Evolutionary conservation across 2,113 vertebrate species (phyloP), one percentile per base, ranked within the genome.

Genomic region (Rhinichthys klamathensis): DNA sequence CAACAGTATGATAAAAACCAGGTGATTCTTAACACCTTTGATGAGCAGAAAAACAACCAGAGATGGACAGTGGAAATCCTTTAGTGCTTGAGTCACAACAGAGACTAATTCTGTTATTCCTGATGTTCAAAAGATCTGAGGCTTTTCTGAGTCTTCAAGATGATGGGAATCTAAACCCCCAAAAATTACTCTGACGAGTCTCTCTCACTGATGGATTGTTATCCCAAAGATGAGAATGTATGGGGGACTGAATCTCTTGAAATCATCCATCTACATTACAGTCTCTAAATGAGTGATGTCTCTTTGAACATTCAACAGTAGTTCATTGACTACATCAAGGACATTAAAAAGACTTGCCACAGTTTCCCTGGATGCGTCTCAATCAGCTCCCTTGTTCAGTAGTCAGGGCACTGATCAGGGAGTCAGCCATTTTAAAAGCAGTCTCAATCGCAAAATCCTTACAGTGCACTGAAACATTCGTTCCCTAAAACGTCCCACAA

Each of bases 1-100:
- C 78, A 93, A 3, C 97, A 97, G 27, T 99, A 97, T 6, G 97
- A 99, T 86, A 95, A 94, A 1, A 95, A 96, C 87, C 97, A 97
- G 56, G 93, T 99, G 5, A 94, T 99, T 82, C 95, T 99, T 83
- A 98, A 96, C 91, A 92, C 93, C 0, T 92, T 94, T 69, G 94
- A 89, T 0, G 93, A 96, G 78, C 95, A 89, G 1, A 97, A 95
- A 90, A 6, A 89, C 65, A 95, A 88, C 0, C 98, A 99, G 88
- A 93, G 92, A 56, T 99, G 98, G 98, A 95, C 95, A 27, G 77
- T 97, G 11, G 93, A 97, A 77, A 90, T 98, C 54, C 90, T 98
- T 0, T 99, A 92, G 95, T 60, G 18, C 46, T 60, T 0, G 27
- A 38, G 10, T 30, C 12, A 58, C 7, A 8, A 32, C 49, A 12